Evolutionary conservation across 1,140 invertebrate genomes (phyloP), one percentile per base, ranked within the genome.

Genomic region (Bombus affinis): DNA sequence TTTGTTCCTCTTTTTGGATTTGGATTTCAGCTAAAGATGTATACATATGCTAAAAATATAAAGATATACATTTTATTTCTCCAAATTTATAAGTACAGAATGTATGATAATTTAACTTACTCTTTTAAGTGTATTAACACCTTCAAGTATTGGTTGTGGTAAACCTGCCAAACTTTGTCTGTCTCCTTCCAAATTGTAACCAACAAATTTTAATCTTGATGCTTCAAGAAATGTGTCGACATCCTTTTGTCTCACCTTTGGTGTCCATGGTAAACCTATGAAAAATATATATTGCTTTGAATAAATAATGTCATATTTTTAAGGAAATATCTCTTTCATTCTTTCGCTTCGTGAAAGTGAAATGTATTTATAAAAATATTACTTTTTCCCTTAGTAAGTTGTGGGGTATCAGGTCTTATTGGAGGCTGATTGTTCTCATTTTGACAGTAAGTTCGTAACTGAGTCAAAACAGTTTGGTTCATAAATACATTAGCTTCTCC

Each of bases 231-330:
- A 99, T 86, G 96, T 96, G 91, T 99, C 98, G 72, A 99, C 97
- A 93, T 99, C 98, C 95, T 98, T 98, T 92, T 98, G 97, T 39
- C 98, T 96, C n/a, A 99, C 98, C 96, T 99, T 99, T 15, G 99
- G 98, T 87, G 97, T 97, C 99, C 99, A 99, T 3, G 99, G 99
- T 86, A 99, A 96, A 83, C 97, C 97, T 95, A 94, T 12, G 81
- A 81, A 86, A 66, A 73, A 4, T 44, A 32, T 44, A 32, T 79
- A 13, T 66, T n/a, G 25, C 32, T 74, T 73, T 62, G 32, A 53
- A 87, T 73, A 77, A 68, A 78, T 70, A 81, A 73, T 62, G 15
- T 18, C 2, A 53, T 70, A 57, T 15, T 57, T 35, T 42, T 25
- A 35, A 66, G n/a, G 15, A 32, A 66, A 66, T 18, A 13, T 42